Evolutionary conservation across 1,140 invertebrate species (phyloP).

Genomic region (Rhagoletis zephyria): DNA sequence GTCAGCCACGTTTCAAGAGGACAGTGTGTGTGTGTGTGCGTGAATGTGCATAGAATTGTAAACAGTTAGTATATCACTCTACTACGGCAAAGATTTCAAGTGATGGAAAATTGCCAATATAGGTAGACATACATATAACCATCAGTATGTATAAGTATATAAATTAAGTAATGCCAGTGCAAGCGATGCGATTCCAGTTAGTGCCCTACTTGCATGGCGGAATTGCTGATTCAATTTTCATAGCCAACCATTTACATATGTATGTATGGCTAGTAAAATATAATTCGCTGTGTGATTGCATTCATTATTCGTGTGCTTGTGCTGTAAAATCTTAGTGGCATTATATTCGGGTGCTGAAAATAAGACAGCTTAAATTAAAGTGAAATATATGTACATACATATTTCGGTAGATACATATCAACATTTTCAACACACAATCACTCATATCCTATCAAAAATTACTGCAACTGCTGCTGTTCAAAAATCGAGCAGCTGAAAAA

Average conservation of each 20-base stretch:
- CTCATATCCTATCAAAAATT: background rate
- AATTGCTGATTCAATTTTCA: background rate
- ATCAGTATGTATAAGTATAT: background rate
- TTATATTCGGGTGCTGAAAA: background rate
- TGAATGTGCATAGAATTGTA: background rate
- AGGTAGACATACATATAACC: background rate
- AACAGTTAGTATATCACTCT: background rate
- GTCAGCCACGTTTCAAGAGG: background rate
- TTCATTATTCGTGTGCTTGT: background rate
- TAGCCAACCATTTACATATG: background rate
- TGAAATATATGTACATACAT: background rate
- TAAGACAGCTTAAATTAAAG: background rate
- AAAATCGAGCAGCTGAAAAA: background rate
- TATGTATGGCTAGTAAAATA: background rate
- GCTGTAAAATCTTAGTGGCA: background rate
- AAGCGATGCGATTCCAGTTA: background rate
- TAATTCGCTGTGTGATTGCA: background rate
- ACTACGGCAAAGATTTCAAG: background rate
- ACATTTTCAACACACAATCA: background rate
- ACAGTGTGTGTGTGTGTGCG: background rate
- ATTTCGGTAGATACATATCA: background rate
- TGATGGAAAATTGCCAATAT: conserved; percentile 1
- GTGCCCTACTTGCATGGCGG: background rate
- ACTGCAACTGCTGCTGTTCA: background rate
- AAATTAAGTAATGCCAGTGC: background rate